Conservation (phyloP, 1,140 invertebrate species). For the Lepidurus apus region DNA sequence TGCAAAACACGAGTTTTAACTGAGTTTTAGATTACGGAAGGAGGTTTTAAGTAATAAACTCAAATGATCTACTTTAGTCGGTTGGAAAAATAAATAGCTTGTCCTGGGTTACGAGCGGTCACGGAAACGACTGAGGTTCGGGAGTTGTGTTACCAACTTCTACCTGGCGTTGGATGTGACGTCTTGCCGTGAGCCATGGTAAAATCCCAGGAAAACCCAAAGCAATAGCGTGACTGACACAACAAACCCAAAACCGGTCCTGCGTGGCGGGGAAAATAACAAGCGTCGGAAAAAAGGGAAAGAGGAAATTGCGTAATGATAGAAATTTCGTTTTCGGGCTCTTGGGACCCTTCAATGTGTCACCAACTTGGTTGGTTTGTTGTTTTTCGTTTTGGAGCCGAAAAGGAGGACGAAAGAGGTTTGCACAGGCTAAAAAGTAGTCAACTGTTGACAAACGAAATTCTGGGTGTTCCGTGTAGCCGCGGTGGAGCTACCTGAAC, state of each 20-base stretch:
- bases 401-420: too few relatives aligned
- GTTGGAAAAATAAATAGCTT: neutral
- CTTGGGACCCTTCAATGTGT: neutral
- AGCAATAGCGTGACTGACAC: constrained; percentile 18
- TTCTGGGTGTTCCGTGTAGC: neutral
- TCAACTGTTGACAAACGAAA: too few relatives aligned
- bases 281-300: neutral
- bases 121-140: neutral
- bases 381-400: too few relatives aligned
- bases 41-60: neutral
- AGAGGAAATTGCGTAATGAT: constrained; percentile 8
- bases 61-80: neutral
- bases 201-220: neutral
- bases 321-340: neutral
- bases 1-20: neutral
- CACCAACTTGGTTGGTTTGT: neutral
- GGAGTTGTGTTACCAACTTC: constrained; percentile 1
- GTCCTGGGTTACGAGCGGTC: neutral
- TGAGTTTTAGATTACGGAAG: neutral
- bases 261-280: neutral
- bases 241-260: constrained; percentile 16
- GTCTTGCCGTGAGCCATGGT: constrained; percentile 16
- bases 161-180: constrained; percentile 10
- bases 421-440: too few relatives aligned
- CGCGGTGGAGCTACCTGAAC: neutral